Conservation (phyloP, 2,797 vertebrate species). For the Decapterus maruadsi region DNA sequence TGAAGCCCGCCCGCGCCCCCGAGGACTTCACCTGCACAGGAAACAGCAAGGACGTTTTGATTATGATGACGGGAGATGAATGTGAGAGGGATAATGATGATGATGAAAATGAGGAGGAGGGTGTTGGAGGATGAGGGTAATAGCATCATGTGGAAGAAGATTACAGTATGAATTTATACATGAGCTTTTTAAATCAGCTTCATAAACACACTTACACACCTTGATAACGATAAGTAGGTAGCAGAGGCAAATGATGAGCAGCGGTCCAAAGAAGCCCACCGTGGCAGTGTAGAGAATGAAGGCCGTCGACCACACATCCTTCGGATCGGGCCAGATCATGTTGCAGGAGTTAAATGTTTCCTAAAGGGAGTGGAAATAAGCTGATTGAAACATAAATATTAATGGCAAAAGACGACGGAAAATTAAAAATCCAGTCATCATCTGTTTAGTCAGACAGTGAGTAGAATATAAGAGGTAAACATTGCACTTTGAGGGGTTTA, state of each 20-base stretch:
- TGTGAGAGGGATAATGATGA: background rate
- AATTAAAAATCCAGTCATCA: background rate
- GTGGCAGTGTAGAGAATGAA: conserved; percentile 97
- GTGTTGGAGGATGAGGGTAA: conserved; percentile 6
- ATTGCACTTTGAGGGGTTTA: background rate
- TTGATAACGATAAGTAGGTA: conserved; percentile 95
- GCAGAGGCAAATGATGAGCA: conserved; percentile 96
- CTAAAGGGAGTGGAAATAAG: conserved; percentile 50
- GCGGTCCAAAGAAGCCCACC: conserved; percentile 94
- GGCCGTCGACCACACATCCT: conserved; percentile 90
- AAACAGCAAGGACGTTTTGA: background rate
- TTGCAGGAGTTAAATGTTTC: conserved; percentile 93
- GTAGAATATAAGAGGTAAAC: background rate
- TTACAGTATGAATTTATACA: conserved; percentile 25
- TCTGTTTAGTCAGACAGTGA: background rate
- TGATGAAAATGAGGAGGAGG: background rate
- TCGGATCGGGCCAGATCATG: conserved; percentile 97
- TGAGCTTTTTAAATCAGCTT: conserved; percentile 1
- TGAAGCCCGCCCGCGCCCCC: conserved; percentile 88
- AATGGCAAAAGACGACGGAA: background rate
- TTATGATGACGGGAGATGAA: background rate
- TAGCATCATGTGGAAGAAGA: conserved; percentile 4
- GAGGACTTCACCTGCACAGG: conserved; percentile 89
- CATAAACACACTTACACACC: conserved; percentile 54
- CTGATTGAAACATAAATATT: background rate